Conservation (phyloP, 1,140 invertebrate species). For the Pseudomyrmex sp. region DNA sequence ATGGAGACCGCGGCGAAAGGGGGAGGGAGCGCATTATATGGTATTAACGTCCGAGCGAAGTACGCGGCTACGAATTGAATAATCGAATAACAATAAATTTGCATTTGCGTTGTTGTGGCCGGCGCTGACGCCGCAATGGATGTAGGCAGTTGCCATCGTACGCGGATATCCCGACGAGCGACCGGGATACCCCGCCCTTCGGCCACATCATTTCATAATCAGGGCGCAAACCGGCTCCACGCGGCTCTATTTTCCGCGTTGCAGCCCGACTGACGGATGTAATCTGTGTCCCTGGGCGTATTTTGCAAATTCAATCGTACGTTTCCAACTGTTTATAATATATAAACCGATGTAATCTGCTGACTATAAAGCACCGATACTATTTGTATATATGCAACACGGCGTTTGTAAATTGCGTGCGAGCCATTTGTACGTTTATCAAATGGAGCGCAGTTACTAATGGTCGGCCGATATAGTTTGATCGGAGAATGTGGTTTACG, state of each 20-base stretch:
- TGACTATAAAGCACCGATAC: slow-evolving; percentile 44
- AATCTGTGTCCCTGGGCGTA: slow-evolving; percentile 64
- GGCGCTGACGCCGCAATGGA: slow-evolving; percentile 78
- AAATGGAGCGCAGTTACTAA: slow-evolving; percentile 54
- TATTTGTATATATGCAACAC: slow-evolving; percentile 50
- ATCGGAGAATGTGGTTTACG: slow-evolving; percentile 57
- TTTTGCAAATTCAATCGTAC: slow-evolving; percentile 64
- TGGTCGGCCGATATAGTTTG: slow-evolving; percentile 51
- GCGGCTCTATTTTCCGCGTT: slow-evolving; percentile 56
- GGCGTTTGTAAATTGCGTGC: slow-evolving; percentile 50
- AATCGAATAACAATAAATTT: slow-evolving; percentile 85
- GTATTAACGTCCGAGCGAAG: slow-evolving; percentile 81
- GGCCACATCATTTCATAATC: slow-evolving; percentile 83
- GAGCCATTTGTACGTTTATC: slow-evolving; percentile 59
- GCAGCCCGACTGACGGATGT: slow-evolving; percentile 68
- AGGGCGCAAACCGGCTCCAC: slow-evolving; percentile 80
- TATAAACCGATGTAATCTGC: slow-evolving; percentile 54
- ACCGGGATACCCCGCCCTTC: slow-evolving; percentile 70
- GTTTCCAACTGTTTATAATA: slow-evolving; percentile 51
- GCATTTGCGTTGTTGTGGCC: slow-evolving; percentile 82
- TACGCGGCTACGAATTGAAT: slow-evolving; percentile 80
- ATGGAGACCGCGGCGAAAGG: slow-evolving; percentile 41
- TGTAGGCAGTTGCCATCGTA: slow-evolving; percentile 78
- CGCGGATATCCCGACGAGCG: slow-evolving; percentile 63
- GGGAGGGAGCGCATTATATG: slow-evolving; percentile 71